Percentiles rank a stretch among this genome's conserved stretches.
Evolutionary conservation across 2,113 vertebrate species (phyloP).

Genomic region (Pristiophorus japonicus): DNA sequence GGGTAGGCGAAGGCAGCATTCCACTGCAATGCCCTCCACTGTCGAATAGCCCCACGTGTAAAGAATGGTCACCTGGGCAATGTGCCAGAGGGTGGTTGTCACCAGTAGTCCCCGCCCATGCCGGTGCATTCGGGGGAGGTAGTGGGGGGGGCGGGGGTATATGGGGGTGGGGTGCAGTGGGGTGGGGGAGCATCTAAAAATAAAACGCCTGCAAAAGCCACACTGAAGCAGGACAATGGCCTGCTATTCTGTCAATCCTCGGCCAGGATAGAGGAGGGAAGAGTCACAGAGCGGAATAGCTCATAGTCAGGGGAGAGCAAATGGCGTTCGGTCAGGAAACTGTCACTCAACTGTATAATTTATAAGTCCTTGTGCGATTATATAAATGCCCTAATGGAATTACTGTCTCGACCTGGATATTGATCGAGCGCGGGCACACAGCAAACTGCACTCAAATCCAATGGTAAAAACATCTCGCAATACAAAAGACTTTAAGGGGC

Average conservation of each 20-base stretch:
- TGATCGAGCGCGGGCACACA: neutral
- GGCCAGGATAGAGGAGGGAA: neutral
- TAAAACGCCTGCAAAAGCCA: neutral
- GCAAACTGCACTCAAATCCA: neutral
- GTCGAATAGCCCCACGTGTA: neutral
- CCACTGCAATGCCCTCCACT: neutral
- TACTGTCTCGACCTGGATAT: neutral
- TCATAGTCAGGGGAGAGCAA: neutral
- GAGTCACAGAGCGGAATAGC: neutral
- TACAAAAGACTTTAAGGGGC: neutral
- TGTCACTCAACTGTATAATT: neutral
- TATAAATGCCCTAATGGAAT: neutral
- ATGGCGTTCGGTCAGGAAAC: neutral
- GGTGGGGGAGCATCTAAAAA: neutral
- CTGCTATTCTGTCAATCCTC: neutral
- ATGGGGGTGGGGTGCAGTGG: no score
- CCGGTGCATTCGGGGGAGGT: no score
- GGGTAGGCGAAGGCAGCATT: neutral
- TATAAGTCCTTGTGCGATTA: neutral
- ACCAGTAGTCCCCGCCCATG: neutral
- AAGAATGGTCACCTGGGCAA: neutral
- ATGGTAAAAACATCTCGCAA: neutral
- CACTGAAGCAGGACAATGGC: no score
- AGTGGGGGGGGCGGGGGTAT: no score
- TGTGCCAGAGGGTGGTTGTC: neutral